A percentile compares a stretch with the other conserved stretches of the same genome.
Evolutionary conservation across 2,888 invertebrate species (phyloP).

Genomic region (Dolomedes plantarius): DNA sequence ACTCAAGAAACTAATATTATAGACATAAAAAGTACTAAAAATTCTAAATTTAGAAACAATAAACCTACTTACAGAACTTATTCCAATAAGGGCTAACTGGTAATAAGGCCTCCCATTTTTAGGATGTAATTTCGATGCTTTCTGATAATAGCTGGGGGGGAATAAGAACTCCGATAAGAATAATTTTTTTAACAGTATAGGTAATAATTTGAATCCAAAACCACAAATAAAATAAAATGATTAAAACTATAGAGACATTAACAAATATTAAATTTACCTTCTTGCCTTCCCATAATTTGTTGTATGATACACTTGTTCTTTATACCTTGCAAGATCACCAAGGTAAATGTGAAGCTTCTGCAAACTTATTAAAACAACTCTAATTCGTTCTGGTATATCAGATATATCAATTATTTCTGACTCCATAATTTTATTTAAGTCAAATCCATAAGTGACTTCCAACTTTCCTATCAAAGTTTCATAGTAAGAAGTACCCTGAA

Average conservation of each 20-base stretch:
- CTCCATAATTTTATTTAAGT: slow-evolving; percentile 78
- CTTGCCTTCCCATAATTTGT: slow-evolving; percentile 87
- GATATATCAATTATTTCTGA: slow-evolving; percentile 74
- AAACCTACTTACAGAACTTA: slow-evolving; percentile 78
- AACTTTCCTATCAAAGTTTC: slow-evolving; percentile 84
- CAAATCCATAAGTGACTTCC: slow-evolving; percentile 86
- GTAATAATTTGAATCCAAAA: too few species aligned
- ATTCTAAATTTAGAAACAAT: not conserved
- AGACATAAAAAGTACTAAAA: slow-evolving; percentile 4
- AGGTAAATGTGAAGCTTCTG: slow-evolving; percentile 92
- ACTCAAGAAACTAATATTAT: too few species aligned
- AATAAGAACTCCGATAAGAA: slow-evolving; percentile 35
- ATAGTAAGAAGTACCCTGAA: slow-evolving; percentile 84
- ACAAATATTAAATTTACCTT: slow-evolving; percentile 78
- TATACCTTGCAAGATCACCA: slow-evolving; percentile 95
- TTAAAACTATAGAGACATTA: not conserved
- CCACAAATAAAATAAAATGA: not conserved
- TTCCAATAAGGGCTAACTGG: slow-evolving; percentile 92
- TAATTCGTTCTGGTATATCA: slow-evolving; percentile 53
- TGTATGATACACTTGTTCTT: slow-evolving; percentile 84
- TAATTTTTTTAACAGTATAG: not conserved
- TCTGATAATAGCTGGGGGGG: slow-evolving; percentile 87
- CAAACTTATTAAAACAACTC: slow-evolving; percentile 82
- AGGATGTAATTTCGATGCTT: slow-evolving; percentile 94
- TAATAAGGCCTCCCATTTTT: slow-evolving; percentile 97